A percentile compares a stretch with the other conserved stretches of the same genome.
phyloP scores from a whole-genome alignment of 2,113 vertebrate genomes.

The Galemys pyrenaicus region DNA sequence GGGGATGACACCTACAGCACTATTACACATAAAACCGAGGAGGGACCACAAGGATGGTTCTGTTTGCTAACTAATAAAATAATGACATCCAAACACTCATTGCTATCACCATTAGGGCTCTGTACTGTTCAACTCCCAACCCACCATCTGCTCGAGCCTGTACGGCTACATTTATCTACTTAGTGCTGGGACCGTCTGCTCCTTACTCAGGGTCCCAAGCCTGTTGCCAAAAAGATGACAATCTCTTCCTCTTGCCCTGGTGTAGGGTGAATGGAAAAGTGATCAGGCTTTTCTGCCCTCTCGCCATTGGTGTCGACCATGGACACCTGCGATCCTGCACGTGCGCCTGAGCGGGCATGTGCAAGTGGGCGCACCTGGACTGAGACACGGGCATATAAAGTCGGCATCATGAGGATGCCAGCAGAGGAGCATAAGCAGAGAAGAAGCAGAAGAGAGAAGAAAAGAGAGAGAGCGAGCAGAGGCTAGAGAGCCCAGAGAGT shows the following conservation, averaged over 20 bases:
- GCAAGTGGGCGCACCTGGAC: too few relatives aligned
- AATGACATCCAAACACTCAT: conserved; percentile 74
- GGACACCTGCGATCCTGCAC: too few relatives aligned
- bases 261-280: too few relatives aligned
- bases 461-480: too few relatives aligned
- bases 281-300: too few relatives aligned
- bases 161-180: conserved; percentile 54
- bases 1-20: conserved; percentile 67
- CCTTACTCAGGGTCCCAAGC: conserved; percentile 67
- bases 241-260: conserved; percentile 22
- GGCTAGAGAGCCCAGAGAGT: too few relatives aligned
- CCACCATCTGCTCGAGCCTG: conserved; percentile 73
- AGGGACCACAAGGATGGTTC: conserved; percentile 67
- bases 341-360: too few relatives aligned
- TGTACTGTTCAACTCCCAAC: conserved; percentile 71
- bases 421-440: too few relatives aligned
- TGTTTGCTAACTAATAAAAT: conserved; percentile 82
- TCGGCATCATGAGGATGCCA: too few relatives aligned
- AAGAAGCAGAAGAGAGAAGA: too few relatives aligned
- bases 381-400: too few relatives aligned
- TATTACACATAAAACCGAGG: conserved; percentile 13
- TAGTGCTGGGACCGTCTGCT: conserved; percentile 63
- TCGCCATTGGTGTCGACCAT: too few relatives aligned
- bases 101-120: conserved; percentile 73
- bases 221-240: conserved; percentile 48